Evolutionary conservation across 2,888 invertebrate species (phyloP), one percentile per base, ranked within the genome.

Genomic region (Idaea biselata): DNA sequence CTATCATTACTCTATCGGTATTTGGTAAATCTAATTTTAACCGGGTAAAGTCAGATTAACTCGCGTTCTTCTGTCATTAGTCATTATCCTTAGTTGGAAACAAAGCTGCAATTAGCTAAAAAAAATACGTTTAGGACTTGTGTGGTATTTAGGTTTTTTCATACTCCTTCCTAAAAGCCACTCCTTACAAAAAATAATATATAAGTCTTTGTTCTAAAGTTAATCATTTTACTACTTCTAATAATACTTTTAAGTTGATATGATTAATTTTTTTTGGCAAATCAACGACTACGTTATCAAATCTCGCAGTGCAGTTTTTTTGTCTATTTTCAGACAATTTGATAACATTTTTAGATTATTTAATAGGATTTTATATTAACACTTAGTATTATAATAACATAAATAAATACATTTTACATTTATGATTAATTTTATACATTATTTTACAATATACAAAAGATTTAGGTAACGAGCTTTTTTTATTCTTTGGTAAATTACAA

Each of bases 241-340:
- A 33, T 55, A 59, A 16, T 60, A 56, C 2, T 16, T 31, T 18
- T 58, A 58, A 54, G 53, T 70, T 79, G 82, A 83, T 83, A 83
- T 83, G 82, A 76, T 80, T 73, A 67, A 76, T 73, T 74, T 78
- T 80, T 61, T 69, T 75, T 79, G 79, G 80, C 79, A 77, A 75
- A 75, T 80, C 77, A 84, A 77, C 82, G 63, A 72, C 88, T 90
- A 90, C 81, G 71, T 78, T 83, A 81, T 91, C 91, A 91, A 90
- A 89, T 90, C 90, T 73, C 90, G 83, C 84, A 81, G 90, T 91
- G 90, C 88, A 82, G 77, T 77, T 68, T 76, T 74, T 70, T 70
- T 68, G 68, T 73, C 70, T 66, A 60, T 58, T 70, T 62, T 70
- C 74, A 78, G 77, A 73, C 61, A 67, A 68, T 65, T 71, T 54